Percentiles rank a stretch among this genome's conserved stretches.
These are phyloP conservation scores for Tamias sibiricus DNA, from an alignment of 2,113 vertebrate genomes.

Conservation along the genomic window DNA sequence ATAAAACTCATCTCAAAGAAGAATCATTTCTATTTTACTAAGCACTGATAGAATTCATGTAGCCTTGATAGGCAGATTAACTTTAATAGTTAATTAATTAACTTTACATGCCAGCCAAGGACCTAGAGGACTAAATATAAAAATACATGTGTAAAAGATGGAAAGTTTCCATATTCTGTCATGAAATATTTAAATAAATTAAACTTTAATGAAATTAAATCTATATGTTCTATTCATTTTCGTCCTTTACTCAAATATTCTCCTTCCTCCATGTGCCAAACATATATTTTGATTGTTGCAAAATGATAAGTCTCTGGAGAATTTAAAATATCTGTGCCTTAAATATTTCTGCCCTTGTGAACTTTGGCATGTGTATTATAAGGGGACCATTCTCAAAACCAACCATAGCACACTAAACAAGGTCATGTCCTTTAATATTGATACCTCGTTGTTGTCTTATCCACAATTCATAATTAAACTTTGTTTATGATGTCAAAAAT, in stretches of 20 bases:
- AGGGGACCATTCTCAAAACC: background rate
- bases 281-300: background rate
- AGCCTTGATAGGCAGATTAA: background rate
- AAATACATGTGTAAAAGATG: background rate
- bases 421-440: background rate
- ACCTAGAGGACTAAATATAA: background rate
- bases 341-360: background rate
- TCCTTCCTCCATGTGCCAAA: background rate
- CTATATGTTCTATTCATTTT: background rate
- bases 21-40: background rate
- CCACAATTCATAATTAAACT: background rate
- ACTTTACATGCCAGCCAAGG: background rate
- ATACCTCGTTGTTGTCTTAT: background rate
- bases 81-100: background rate
- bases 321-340: background rate
- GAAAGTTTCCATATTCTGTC: background rate
- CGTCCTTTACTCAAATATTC: background rate
- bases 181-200: background rate
- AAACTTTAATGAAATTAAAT: constrained; percentile 23
- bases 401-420: background rate
- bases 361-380: background rate
- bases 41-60: background rate
- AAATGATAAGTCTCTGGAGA: background rate
- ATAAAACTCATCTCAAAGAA: background rate
- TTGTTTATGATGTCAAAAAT: background rate